These are phyloP conservation scores for Rhincodon typus DNA, from an alignment of 2,797 vertebrate species.

Conservation along the genomic window DNA sequence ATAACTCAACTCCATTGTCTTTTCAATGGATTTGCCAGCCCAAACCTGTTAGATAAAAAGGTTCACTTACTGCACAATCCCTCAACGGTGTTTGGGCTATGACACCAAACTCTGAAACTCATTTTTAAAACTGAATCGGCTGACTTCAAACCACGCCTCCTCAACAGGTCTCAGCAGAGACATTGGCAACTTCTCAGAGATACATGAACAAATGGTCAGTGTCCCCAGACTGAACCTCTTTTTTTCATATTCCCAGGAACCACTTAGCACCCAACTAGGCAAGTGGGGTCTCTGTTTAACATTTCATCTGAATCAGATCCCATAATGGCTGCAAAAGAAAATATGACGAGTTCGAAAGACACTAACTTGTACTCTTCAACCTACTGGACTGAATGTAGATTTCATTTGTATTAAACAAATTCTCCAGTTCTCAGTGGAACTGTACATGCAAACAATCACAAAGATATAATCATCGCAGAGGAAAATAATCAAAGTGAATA, in stretches of 20 bases:
- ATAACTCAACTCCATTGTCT: background rate
- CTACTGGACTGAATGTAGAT: background rate
- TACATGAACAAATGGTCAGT: background rate
- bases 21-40: background rate
- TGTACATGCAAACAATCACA: background rate
- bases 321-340: too few relatives aligned
- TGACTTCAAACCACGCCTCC: slow-evolving; percentile 4
- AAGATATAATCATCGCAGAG: background rate
- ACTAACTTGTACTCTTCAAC: background rate
- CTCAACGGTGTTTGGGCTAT: background rate
- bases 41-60: background rate
- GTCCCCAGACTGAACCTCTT: background rate
- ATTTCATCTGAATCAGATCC: background rate
- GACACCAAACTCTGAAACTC: background rate
- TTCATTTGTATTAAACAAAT: background rate
- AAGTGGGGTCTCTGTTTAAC: background rate
- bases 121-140: background rate
- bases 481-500: background rate
- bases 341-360: background rate
- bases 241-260: background rate
- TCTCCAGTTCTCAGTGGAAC: background rate
- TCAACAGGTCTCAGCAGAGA: too few relatives aligned
- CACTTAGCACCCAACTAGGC: too few relatives aligned
- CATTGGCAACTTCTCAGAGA: background rate
- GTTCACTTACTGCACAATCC: background rate